A percentile compares a stretch with the other conserved stretches of the same genome.
These are phyloP conservation scores for Hycleus phaleratus DNA, from an alignment of 1,140 invertebrate species.

Conservation along the genomic window DNA sequence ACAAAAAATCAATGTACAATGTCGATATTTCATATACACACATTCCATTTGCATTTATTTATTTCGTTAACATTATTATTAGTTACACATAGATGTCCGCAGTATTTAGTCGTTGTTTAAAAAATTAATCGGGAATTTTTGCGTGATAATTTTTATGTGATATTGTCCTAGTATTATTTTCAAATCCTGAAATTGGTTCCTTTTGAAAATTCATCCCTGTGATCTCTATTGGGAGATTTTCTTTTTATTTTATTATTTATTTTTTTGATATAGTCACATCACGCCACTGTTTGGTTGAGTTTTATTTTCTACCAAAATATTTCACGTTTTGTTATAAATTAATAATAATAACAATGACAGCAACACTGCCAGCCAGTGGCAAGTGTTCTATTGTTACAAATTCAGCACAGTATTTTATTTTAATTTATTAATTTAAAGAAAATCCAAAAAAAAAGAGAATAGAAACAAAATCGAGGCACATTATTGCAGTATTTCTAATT, in stretches of 20 bases:
- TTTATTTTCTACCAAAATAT: conserved; percentile 27
- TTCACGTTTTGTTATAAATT: neutral
- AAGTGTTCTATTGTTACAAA: neutral
- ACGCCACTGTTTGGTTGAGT: conserved; percentile 39
- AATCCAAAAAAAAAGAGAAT: no score
- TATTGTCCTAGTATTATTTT: no score
- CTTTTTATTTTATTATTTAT: conserved; percentile 18
- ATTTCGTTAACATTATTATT: conserved; percentile 54
- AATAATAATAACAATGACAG: neutral
- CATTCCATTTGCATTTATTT: conserved; percentile 52
- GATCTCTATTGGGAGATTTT: no score
- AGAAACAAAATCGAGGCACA: no score
- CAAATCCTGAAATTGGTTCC: no score
- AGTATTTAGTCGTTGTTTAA: conserved; percentile 41
- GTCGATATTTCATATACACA: conserved; percentile 49
- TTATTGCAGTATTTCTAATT: no score
- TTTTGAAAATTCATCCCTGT: no score
- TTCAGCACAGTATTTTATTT: conserved; percentile 6
- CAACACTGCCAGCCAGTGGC: conserved; percentile 6
- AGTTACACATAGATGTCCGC: conserved; percentile 53
- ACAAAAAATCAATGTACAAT: conserved; percentile 33
- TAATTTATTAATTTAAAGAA: neutral
- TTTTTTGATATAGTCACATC: conserved; percentile 28
- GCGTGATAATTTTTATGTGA: neutral
- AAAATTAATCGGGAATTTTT: neutral